phyloP scores from a whole-genome alignment of 92 coral and sea anemone species.

The Zoanthus solanderi region DNA sequence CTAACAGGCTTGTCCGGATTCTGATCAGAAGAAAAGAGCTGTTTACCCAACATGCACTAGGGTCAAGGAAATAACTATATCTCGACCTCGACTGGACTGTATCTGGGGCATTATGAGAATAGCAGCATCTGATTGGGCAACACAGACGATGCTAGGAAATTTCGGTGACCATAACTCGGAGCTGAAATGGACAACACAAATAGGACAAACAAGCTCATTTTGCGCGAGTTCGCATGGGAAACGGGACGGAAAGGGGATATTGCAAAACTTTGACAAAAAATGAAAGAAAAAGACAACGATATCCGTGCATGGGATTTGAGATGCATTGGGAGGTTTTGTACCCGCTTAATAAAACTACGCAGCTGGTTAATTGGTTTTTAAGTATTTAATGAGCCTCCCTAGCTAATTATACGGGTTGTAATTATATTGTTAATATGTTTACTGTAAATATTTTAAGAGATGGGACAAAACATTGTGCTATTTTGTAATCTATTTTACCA shows the following conservation, averaged over 20 bases:
- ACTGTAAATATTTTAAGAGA: neutral
- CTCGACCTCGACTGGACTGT: no score
- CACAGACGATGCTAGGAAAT: no score
- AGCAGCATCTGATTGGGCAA: no score
- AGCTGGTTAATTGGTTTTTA: neutral
- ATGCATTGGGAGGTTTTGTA: neutral
- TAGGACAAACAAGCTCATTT: no score
- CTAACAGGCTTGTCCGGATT: constrained; percentile 91
- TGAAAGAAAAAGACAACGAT: neutral
- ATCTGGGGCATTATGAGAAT: no score
- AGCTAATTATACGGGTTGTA: neutral
- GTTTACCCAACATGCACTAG: constrained; percentile 6
- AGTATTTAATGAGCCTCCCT: neutral
- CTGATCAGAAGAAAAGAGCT: constrained; percentile 35
- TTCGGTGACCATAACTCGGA: no score
- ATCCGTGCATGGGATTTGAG: neutral
- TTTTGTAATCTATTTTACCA: no score
- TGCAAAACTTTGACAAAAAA: neutral
- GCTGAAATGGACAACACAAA: no score
- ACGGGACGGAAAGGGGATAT: neutral
- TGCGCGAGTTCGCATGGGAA: neutral
- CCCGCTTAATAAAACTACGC: neutral
- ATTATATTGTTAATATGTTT: neutral
- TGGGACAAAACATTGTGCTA: neutral
- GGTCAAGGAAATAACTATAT: neutral